These are phyloP conservation scores for Meteorus sp. DNA, from an alignment of 1,140 invertebrate species.

Conservation along the genomic window DNA sequence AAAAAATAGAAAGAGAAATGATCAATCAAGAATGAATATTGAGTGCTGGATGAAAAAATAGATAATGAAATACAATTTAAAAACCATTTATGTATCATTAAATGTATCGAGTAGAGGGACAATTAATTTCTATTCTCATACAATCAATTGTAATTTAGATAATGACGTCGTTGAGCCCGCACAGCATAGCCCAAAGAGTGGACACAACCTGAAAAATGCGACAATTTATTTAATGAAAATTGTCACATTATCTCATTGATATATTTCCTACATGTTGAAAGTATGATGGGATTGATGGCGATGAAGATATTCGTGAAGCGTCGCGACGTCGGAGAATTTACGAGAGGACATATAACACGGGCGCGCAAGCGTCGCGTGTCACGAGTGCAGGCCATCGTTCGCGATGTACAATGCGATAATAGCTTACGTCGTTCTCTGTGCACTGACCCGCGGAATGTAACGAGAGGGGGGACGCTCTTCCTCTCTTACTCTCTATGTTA, in stretches of 20 bases:
- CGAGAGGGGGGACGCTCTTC: constrained; percentile 4
- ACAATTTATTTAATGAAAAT: constrained; percentile 8
- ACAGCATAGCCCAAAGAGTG: no score
- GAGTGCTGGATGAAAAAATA: no score
- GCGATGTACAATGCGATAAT: constrained; percentile 27
- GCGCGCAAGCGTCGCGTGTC: constrained; percentile 28
- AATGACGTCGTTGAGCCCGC: constrained; percentile 11
- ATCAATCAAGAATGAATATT: no score
- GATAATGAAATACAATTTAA: no score
- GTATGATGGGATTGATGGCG: not conserved
- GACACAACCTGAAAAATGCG: not conserved
- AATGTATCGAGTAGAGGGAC: no score
- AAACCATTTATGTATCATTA: no score
- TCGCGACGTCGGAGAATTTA: constrained; percentile 23
- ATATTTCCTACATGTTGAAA: no score
- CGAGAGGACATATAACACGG: no score
- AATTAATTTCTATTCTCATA: no score
- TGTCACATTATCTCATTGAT: no score
- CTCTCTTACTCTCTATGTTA: not conserved
- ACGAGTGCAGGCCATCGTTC: constrained; percentile 14
- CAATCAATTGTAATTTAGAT: constrained; percentile 16
- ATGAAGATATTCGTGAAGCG: constrained; percentile 1
- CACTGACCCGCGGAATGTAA: constrained; percentile 23
- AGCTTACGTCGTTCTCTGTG: constrained; percentile 25
- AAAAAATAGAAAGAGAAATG: constrained; percentile 16